phyloP scores from a whole-genome alignment of 2,888 invertebrate species.

The Euproctis similis region DNA sequence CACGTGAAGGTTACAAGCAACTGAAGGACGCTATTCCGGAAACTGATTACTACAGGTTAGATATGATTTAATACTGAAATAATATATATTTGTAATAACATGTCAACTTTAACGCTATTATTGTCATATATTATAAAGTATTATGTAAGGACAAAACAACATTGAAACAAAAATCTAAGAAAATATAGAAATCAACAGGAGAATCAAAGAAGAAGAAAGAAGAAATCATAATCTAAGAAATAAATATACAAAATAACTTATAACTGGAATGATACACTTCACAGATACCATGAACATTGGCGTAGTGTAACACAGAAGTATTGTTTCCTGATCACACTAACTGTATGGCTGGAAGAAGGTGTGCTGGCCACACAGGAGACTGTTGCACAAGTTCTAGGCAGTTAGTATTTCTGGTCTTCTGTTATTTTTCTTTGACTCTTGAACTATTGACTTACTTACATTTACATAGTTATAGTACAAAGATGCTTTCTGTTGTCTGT shows the following conservation, averaged over 20 bases:
- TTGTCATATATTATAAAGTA: too few species aligned
- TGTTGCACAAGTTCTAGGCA: slow-evolving; percentile 84
- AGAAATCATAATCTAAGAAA: too few species aligned
- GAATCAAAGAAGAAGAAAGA: too few species aligned
- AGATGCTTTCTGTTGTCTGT: too few species aligned
- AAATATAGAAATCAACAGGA: too few species aligned
- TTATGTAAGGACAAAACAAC: too few species aligned
- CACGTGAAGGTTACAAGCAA: slow-evolving; percentile 78
- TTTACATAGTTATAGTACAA: too few species aligned
- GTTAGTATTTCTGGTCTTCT: slow-evolving; percentile 61
- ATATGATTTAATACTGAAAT: neutral
- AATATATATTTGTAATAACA: neutral
- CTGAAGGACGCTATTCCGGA: slow-evolving; percentile 81
- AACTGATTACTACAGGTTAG: slow-evolving; percentile 86
- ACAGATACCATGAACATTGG: slow-evolving; percentile 91
- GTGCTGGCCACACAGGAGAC: slow-evolving; percentile 83
- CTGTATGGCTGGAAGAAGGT: slow-evolving; percentile 87
- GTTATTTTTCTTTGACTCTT: too few species aligned
- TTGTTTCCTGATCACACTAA: slow-evolving; percentile 84
- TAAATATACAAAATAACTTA: too few species aligned
- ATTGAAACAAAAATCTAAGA: too few species aligned
- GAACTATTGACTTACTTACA: too few species aligned
- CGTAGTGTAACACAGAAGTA: slow-evolving; percentile 86
- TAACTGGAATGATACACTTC: too few species aligned
- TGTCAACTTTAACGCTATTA: neutral